Evolutionary conservation across 2,888 invertebrate genomes (phyloP), one percentile per base, ranked within the genome.

Genomic region (Pherbina coryleti): DNA sequence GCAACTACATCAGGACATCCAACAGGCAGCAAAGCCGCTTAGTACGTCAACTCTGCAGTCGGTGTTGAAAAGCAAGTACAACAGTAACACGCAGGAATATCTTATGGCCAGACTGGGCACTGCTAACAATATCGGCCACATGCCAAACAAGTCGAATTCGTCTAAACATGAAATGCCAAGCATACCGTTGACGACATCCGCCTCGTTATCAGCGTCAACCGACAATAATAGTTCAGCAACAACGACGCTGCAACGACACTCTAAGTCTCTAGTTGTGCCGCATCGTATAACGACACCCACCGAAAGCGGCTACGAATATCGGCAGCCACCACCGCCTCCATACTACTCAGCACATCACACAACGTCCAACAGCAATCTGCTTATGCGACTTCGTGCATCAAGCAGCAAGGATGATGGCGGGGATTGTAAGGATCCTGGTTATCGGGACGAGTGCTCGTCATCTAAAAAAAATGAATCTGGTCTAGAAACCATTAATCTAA

Each of bases 271-370:
- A 14, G 81, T 79, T n/a, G 49, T 83, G 79, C 80, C 82, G 9
- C 73, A 80, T 75, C 78, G 79, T 60, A 71, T 78, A 37, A 78
- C 76, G 19, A 49, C 78, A 79, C 78, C 82, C 81, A 82, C 82
- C 79, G 81, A 81, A 19, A 81, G 79, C 73, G 76, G 83, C 55
- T 82, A 84, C 70, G 84, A 84, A 73, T 85, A 85, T 72, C 82
- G 84, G 19, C 83, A 84, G 64, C 84, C 85, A n/a, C 85, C 85
- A 75, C 85, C 84, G 69, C 85, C 85, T 7, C 84, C 85, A 34
- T 84, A 85, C 67, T 83, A 83, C 78, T 82, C 85, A 5, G 73
- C 81, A 51, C 84, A 84, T 80, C 81, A 82, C 49, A 82, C 81
- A 22, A 69, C 80, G 37, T 80, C 66, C 28, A 75, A 28, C 77